These are phyloP conservation scores for Gulo gulo DNA, from an alignment of 2,113 vertebrate genomes.

Conservation along the genomic window DNA sequence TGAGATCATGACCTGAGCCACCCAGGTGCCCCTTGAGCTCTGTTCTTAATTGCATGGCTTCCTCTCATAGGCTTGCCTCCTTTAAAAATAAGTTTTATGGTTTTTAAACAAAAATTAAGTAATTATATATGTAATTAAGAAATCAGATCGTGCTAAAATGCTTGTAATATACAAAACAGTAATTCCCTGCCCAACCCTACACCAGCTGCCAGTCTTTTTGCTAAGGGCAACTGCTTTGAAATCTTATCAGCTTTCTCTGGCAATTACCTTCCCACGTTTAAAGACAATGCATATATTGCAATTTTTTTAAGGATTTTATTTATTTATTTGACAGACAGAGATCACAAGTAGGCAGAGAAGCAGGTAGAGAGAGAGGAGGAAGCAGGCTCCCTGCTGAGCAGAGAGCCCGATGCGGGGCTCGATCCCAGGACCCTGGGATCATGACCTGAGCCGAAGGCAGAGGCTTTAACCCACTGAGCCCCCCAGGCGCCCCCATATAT, in stretches of 20 bases:
- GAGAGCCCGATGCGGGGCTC: too few relatives aligned
- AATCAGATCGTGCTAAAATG: background rate
- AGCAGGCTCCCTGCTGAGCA: too few relatives aligned
- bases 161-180: background rate
- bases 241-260: background rate
- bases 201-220: background rate
- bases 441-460: too few relatives aligned
- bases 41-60: background rate
- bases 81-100: background rate
- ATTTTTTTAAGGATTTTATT: background rate
- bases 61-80: background rate
- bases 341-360: background rate
- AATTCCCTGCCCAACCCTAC: background rate
- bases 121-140: background rate
- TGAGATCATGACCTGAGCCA: background rate
- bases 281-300: background rate
- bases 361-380: too few relatives aligned
- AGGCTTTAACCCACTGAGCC: too few relatives aligned
- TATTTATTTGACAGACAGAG: background rate
- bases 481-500: background rate
- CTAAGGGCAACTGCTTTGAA: background rate
- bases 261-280: background rate
- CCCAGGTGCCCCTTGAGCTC: background rate
- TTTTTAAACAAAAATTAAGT: background rate
- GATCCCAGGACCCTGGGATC: too few relatives aligned